Evolutionary conservation across 37 sponge, comb jelly and placozoan genomes (phyloP).

Genomic region (Aphrocallistes beatrix): DNA sequence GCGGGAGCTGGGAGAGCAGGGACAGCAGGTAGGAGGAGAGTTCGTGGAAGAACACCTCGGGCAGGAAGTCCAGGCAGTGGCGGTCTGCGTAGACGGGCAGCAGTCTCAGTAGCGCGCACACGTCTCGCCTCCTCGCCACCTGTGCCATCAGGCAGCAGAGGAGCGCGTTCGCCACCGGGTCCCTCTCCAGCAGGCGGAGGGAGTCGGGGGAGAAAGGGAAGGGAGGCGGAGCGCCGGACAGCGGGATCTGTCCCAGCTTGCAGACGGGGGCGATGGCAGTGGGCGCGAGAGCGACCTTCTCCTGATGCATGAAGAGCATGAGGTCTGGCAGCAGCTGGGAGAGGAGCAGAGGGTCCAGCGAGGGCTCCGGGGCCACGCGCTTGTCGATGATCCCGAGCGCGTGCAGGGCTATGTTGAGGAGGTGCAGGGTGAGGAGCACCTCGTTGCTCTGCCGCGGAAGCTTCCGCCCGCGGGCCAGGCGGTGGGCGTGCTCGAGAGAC

Average conservation of each 20-base stretch:
- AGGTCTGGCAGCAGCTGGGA: not conserved
- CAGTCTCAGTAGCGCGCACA: not conserved
- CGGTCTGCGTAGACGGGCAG: conserved; percentile 7
- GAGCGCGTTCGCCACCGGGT: not conserved
- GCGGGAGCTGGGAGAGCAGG: not conserved
- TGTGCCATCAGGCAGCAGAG: not conserved
- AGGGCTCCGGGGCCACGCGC: not conserved
- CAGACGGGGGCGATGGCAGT: not conserved
- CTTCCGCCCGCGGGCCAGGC: not conserved
- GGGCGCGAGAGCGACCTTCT: not conserved
- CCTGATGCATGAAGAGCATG: not conserved
- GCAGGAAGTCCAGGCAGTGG: not conserved
- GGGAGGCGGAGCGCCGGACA: not conserved
- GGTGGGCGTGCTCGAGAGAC: conserved; percentile 35
- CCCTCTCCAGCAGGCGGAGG: not conserved
- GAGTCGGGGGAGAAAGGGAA: not conserved
- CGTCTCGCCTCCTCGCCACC: conserved; percentile 1
- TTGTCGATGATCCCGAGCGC: conserved; percentile 51
- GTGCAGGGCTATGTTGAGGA: conserved; percentile 53
- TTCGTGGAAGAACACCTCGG: not conserved
- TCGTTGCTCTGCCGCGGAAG: conserved; percentile 35
- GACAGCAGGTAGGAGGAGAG: not conserved
- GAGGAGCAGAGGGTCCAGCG: not conserved
- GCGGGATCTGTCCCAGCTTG: not conserved
- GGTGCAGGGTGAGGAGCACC: conserved; percentile 51